Percentiles rank a stretch among this genome's conserved stretches.
Evolutionary conservation across 2,113 vertebrate genomes (phyloP).

Genomic region (Thamnaconus septentrionalis): DNA sequence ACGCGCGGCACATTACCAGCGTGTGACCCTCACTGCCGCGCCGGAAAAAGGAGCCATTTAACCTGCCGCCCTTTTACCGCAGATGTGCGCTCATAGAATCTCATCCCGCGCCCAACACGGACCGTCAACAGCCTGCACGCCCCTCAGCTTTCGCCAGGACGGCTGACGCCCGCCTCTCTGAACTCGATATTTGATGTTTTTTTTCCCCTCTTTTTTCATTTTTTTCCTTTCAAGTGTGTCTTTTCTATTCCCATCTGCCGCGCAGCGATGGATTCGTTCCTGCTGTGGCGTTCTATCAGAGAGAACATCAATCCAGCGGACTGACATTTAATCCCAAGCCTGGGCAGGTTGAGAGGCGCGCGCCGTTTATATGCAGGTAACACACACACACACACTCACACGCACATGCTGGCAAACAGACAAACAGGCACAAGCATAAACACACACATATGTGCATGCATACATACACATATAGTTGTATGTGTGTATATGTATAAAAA

Average conservation of each 20-base stretch:
- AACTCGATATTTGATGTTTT: constrained; percentile 16
- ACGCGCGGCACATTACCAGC: constrained; percentile 56
- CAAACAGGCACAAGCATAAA: not conserved
- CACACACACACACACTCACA: constrained; percentile 7
- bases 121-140: constrained; percentile 6
- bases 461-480: not conserved
- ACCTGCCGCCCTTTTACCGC: constrained; percentile 49
- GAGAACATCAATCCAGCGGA: constrained; percentile 75
- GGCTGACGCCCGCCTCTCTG: not conserved
- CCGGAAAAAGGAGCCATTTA: constrained; percentile 63
- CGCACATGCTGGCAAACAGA: constrained; percentile 6
- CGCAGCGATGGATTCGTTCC: constrained; percentile 50
- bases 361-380: constrained; percentile 20
- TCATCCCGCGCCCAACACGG: constrained; percentile 26
- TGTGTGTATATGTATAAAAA: too few relatives aligned
- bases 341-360: constrained; percentile 53
- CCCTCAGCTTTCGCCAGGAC: not conserved
- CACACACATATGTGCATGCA: constrained; percentile 7
- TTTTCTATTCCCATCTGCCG: constrained; percentile 53
- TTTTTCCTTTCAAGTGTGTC: constrained; percentile 33
- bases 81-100: constrained; percentile 21
- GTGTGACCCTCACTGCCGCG: constrained; percentile 44
- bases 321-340: constrained; percentile 78
- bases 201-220: not conserved
- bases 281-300: constrained; percentile 64